Evolutionary conservation across 2,797 vertebrate genomes (phyloP).

Genomic region (Merluccius polli): DNA sequence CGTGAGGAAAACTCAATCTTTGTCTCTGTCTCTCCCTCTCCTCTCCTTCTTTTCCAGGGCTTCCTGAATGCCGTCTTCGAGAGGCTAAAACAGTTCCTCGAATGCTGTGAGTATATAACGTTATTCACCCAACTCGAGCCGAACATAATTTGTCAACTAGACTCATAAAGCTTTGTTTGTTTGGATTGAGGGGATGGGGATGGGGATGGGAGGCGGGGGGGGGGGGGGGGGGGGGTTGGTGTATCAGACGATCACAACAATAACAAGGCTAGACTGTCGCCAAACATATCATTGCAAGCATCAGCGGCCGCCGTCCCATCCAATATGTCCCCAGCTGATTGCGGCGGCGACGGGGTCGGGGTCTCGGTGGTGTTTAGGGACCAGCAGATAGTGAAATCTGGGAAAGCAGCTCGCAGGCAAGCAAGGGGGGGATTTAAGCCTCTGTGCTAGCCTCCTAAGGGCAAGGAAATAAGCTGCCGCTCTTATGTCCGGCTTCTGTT

Average conservation of each 20-base stretch:
- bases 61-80: slow-evolving; percentile 93
- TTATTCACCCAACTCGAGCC: slow-evolving; percentile 20
- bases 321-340: slow-evolving; percentile 55
- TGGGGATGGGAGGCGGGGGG: too few species aligned
- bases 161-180: slow-evolving; percentile 14
- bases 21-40: slow-evolving; percentile 45
- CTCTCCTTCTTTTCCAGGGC: slow-evolving; percentile 73
- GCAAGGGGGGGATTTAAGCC: slow-evolving; percentile 47
- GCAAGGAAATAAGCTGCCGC: slow-evolving; percentile 48
- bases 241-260: slow-evolving; percentile 3
- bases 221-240: too few species aligned
- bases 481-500: slow-evolving; percentile 16
- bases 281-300: slow-evolving; percentile 40
- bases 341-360: slow-evolving; percentile 41
- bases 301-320: slow-evolving; percentile 37
- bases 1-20: slow-evolving; percentile 46
- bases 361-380: slow-evolving; percentile 54
- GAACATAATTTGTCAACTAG: background rate
- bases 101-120: slow-evolving; percentile 89
- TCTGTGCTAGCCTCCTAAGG: slow-evolving; percentile 59
- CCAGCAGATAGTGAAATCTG: slow-evolving; percentile 43
- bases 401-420: slow-evolving; percentile 38
- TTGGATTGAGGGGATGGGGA: background rate
- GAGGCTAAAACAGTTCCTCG: slow-evolving; percentile 90
- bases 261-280: slow-evolving; percentile 15